Conservation (phyloP, 2,888 invertebrate species). For the Brachycybe producta region DNA sequence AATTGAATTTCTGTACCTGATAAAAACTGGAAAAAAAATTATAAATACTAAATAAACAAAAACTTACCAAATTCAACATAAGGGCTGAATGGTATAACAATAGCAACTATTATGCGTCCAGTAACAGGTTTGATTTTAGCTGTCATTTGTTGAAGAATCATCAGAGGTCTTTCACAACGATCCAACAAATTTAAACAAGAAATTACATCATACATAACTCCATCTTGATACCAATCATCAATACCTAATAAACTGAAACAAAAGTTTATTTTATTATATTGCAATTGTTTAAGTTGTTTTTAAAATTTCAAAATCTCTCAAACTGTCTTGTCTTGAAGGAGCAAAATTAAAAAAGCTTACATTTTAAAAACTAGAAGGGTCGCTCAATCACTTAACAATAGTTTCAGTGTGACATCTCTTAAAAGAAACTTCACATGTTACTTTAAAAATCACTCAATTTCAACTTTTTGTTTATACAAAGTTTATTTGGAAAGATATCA, state of each 20-base stretch:
- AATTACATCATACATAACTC: conserved; percentile 53
- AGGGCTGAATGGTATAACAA: conserved; percentile 85
- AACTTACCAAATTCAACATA: conserved; percentile 74
- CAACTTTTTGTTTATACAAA: too few species aligned
- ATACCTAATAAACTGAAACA: conserved; percentile 55
- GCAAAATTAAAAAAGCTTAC: background rate
- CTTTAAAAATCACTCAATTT: too few species aligned
- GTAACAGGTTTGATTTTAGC: conserved; percentile 50
- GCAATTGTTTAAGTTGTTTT: too few species aligned
- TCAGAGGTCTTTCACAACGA: conserved; percentile 72
- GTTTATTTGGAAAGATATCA: background rate
- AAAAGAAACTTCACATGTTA: background rate
- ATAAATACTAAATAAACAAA: too few species aligned
- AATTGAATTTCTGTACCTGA: too few species aligned
- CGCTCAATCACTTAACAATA: background rate
- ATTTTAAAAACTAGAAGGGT: background rate
- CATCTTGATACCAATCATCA: conserved; percentile 48
- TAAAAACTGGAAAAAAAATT: too few species aligned
- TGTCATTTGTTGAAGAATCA: conserved; percentile 61
- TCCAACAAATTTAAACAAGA: conserved; percentile 88
- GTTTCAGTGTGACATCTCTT: background rate
- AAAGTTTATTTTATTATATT: too few species aligned
- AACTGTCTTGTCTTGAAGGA: background rate
- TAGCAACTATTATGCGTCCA: conserved; percentile 68
- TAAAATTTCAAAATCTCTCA: background rate